Base-by-base conservation (phyloP, 2,888 invertebrate genomes). In the Calliphora vomitoria region DNA sequence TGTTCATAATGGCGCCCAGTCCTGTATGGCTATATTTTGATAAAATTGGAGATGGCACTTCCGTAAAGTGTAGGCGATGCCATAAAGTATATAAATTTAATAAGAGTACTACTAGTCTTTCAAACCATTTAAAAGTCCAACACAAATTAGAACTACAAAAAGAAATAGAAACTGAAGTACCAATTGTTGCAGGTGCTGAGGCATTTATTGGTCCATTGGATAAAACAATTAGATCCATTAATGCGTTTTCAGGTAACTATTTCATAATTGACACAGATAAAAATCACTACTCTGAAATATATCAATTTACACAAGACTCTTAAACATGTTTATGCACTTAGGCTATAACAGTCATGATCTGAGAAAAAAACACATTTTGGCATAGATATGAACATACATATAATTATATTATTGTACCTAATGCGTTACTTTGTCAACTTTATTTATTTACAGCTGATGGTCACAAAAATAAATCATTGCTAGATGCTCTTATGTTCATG, bases 1-100 rank as follows among this genome's bases (percentile, higher is more conserved):
- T n/a, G n/a, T n/a, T 11, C 3, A 44, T 44, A 44, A 74, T 74
- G 74, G 58, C 74, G 4, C 74, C 74, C 35, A 74, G 74, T 8
- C 47, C 60, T 4, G 74, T 47, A 13, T 74, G 74, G 60, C 44
- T 44, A 5, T 25, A 44, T 58, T 74, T 72, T 58, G 41, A 58
- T 0, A 72, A 58, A 41, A 11, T 72, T 35, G 41, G 15, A 18
- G 58, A 38, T n/a, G 41, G 60, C 15, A 18, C 41, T 11, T 44
- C 44, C 11, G 44, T 44, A 8, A 44, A 44, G 11, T 44, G 44
- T 11, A 44, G 4, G 8, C 18, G 13, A 1, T 72, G 58, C 20
- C 15, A 72, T 18, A 38, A 72, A 58, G 10, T 20, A 8, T 58
- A 38, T 18, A 72, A 72, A 58, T 58, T 6, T 11, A 74, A 74